Evolutionary conservation across 2,888 invertebrate species (phyloP).

Genomic region (Apodemia hepburni): DNA sequence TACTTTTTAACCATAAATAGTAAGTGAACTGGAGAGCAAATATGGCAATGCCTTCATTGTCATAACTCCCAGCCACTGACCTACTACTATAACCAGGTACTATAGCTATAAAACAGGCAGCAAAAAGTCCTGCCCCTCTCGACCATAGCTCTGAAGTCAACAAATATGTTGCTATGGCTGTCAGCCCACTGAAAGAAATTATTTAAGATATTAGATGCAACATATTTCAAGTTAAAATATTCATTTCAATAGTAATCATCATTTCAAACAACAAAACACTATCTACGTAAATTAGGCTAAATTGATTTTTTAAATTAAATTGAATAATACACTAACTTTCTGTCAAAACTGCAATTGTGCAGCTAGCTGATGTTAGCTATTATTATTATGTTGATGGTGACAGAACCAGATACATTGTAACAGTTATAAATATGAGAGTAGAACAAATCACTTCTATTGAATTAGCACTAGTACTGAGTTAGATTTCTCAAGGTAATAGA

Average conservation of each 20-base stretch:
- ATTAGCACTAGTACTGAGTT: too few species aligned
- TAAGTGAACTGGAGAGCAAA: conserved; percentile 99
- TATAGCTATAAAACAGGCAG: conserved; percentile 99
- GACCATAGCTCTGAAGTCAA: conserved; percentile 99
- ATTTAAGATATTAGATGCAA: conserved; percentile 23
- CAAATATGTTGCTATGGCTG: conserved; percentile 98
- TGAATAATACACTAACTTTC: too few species aligned
- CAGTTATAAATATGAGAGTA: too few species aligned
- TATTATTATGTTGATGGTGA: too few species aligned
- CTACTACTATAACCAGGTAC: conserved; percentile 99
- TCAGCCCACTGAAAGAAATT: conserved; percentile 90
- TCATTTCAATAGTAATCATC: not conserved
- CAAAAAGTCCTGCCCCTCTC: conserved; percentile 97
- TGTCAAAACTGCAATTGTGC: too few species aligned
- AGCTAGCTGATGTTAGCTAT: too few species aligned
- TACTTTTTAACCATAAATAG: conserved; percentile 98
- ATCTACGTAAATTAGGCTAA: too few species aligned
- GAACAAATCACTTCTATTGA: too few species aligned
- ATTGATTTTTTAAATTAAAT: too few species aligned
- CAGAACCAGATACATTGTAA: too few species aligned
- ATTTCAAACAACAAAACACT: too few species aligned
- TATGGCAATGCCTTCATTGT: conserved; percentile 99
- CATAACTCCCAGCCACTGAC: conserved; percentile 99
- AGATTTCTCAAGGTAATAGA: too few species aligned
- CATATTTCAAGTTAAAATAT: conserved; percentile 1